These are phyloP conservation scores for Drosophila prosaltans DNA, from an alignment of 1,140 invertebrate species.

Conservation along the genomic window DNA sequence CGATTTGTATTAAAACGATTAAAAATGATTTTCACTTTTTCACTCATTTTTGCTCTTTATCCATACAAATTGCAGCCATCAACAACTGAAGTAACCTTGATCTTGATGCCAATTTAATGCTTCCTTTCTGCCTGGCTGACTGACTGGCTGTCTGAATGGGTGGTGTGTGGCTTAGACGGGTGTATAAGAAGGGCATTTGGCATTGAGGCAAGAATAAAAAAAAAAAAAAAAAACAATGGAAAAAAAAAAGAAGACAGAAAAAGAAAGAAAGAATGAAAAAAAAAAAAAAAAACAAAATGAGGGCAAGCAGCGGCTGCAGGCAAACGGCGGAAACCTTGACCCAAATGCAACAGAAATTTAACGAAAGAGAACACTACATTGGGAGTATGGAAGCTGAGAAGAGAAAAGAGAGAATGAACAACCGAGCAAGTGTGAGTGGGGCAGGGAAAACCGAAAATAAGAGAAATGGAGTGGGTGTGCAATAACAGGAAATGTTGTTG, in stretches of 20 bases:
- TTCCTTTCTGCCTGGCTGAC: constrained; percentile 7
- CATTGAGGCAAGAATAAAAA: constrained; percentile 27
- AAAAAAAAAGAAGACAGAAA: not conserved
- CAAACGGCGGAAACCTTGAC: constrained; percentile 58
- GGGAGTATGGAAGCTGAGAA: no score
- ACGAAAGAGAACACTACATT: not conserved
- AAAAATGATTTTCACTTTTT: constrained; percentile 8
- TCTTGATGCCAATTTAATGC: constrained; percentile 72
- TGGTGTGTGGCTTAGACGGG: not conserved
- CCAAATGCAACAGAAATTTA: constrained; percentile 52
- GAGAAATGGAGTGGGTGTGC: not conserved
- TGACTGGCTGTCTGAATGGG: constrained; percentile 8
- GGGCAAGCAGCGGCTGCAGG: constrained; percentile 27
- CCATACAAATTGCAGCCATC: not conserved
- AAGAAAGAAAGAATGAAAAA: not conserved
- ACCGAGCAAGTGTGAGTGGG: not conserved
- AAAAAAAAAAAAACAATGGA: not conserved
- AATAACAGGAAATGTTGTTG: constrained; percentile 31
- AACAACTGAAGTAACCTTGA: constrained; percentile 45
- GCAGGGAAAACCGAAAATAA: not conserved
- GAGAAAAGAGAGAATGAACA: not conserved
- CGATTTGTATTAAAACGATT: not conserved
- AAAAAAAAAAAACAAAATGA: not conserved
- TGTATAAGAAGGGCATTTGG: constrained; percentile 30
- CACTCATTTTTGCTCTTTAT: constrained; percentile 14